Percentiles rank a stretch among this genome's conserved stretches.
Evolutionary conservation across 2,113 vertebrate genomes (phyloP).

Genomic region (Silurus meridionalis): DNA sequence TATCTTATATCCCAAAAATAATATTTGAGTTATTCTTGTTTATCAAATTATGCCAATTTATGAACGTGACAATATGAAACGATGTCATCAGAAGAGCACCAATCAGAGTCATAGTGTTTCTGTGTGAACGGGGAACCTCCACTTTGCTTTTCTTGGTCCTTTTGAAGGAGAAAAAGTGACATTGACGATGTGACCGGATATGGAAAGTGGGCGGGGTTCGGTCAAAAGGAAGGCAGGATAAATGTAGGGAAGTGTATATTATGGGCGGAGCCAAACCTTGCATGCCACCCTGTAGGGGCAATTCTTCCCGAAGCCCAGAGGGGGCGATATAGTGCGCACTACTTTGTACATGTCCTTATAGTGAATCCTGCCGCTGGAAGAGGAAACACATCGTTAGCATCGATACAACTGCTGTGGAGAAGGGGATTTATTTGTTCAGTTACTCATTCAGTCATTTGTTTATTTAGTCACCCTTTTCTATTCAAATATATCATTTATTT

Average conservation of each 20-base stretch:
- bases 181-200: conserved; percentile 49
- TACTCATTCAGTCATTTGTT: not conserved
- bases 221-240: conserved; percentile 53
- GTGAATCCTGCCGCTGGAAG: conserved; percentile 96
- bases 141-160: conserved; percentile 66
- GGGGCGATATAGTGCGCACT: conserved; percentile 98
- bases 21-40: not conserved
- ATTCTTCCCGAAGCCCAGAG: conserved; percentile 99
- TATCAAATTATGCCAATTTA: not conserved
- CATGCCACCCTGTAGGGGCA: conserved; percentile 99
- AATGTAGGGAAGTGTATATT: conserved; percentile 53
- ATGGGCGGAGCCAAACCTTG: conserved; percentile 92
- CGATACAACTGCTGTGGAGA: conserved; percentile 2
- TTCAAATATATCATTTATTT: not conserved
- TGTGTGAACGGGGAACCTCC: conserved; percentile 62
- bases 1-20: too few species aligned
- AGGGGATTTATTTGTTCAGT: not conserved
- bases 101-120: conserved; percentile 49
- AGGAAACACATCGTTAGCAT: conserved; percentile 84
- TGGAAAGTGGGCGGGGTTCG: conserved; percentile 58
- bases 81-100: conserved; percentile 7
- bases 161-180: conserved; percentile 48
- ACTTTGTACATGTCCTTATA: conserved; percentile 99
- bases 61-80: not conserved
- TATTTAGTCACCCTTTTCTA: not conserved